These are phyloP conservation scores for Monoplex corrugatus DNA, from an alignment of 2,888 invertebrate genomes.

Conservation along the genomic window DNA sequence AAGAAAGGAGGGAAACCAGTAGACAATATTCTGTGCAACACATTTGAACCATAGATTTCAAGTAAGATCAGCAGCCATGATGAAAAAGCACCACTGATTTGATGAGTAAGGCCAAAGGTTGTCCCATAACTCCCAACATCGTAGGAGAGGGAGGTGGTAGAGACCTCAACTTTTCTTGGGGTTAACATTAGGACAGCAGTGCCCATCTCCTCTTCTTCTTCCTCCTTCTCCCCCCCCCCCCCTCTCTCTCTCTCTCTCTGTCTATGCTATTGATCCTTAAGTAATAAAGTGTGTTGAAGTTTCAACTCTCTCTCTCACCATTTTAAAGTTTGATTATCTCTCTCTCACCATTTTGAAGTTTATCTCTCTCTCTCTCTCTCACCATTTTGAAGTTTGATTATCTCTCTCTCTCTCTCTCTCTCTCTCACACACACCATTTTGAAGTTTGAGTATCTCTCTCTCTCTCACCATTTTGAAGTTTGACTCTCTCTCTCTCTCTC, in stretches of 20 bases:
- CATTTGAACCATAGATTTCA: background rate
- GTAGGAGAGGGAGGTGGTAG: too few species aligned
- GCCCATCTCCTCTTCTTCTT: background rate
- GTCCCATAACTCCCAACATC: too few species aligned
- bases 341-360: conserved; percentile 43
- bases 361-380: conserved; percentile 50
- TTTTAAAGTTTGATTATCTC: conserved; percentile 47
- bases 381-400: background rate
- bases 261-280: background rate
- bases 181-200: too few species aligned
- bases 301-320: conserved; percentile 20
- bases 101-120: too few species aligned
- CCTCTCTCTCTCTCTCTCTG: background rate
- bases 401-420: background rate
- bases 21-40: too few species aligned
- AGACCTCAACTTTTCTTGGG: too few species aligned
- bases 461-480: background rate
- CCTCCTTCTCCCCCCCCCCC: background rate
- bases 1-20: too few species aligned
- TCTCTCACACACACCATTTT: background rate
- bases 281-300: too few species aligned
- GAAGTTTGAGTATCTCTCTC: background rate
- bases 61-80: background rate
- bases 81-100: background rate
- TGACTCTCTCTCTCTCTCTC: background rate